Base-by-base conservation (phyloP, 2,113 vertebrate species). In the Nestor notabilis region DNA sequence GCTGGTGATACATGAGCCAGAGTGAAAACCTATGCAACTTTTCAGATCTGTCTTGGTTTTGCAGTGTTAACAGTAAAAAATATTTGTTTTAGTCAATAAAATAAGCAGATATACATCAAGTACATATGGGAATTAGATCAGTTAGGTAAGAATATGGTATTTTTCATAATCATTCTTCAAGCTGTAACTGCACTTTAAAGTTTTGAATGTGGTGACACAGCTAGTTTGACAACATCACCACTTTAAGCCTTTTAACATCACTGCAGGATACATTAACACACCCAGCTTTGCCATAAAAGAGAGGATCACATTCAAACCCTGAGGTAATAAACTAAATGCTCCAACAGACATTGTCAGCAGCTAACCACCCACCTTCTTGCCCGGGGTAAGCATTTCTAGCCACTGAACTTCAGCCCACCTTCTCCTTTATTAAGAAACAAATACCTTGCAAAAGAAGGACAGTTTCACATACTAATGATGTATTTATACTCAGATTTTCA, bases 171-270 rank as follows among this genome's bases (percentile, higher is more conserved):
- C 0, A 28, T 92, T 93, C 81, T 81, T 91, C 39, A 91, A 81
- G 27, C 21, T 81, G 33, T n/a, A 78, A 31, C 64, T 75, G 68
- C 27, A 39, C 19, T 84, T 75, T 82, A 90, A 86, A 68, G 24
- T 41, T 89, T 65, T 78, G 29, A 64, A 92, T 89, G 77, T 94
- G 69, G 60, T 96, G 90, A 94, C 72, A 84, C 69, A 92, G 76
- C 72, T 80, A 64, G 76, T 92, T 92, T 95, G 83, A 89, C 76
- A 86, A 24, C 65, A 82, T 75, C 68, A 66, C 60, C 21, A 20
- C 65, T 93, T 83, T 49, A 95, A 78, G 39, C 52, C 79, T 94
- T 90, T 93, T 89, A 94, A 93, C 69, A 44, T 58, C 76, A 78
- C 86, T 84, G 39, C 76, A 84, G 69, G 74, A 28, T 92, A 37